Conservation (phyloP, 2,888 invertebrate genomes). For the Axea sp. region DNA sequence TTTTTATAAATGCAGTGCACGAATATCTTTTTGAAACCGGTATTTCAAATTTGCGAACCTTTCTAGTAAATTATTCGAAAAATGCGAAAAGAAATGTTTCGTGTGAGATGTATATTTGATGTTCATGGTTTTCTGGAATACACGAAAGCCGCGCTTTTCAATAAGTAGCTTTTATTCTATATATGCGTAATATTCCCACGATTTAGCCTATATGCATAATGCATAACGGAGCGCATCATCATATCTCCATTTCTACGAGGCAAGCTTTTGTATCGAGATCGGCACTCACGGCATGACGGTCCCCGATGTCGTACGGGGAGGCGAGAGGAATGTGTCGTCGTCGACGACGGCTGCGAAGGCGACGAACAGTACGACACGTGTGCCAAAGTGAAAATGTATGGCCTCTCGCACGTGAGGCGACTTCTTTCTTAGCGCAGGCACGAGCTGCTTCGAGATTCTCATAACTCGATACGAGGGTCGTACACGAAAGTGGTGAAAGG, state of each 20-base stretch:
- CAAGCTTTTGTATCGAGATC: conserved; percentile 70
- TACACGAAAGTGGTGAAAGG: conserved; percentile 55
- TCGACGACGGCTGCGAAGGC: conserved; percentile 69
- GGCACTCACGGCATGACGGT: conserved; percentile 61
- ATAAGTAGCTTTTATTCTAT: conserved; percentile 68
- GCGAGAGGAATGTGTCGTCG: conserved; percentile 58
- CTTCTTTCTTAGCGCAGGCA: conserved; percentile 64
- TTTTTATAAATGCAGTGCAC: too few species aligned
- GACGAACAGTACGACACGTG: conserved; percentile 77
- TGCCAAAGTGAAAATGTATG: conserved; percentile 79
- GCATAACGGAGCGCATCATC: conserved; percentile 78
- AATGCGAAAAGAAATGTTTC: conserved; percentile 16
- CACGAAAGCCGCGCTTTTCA: conserved; percentile 61
- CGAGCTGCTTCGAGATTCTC: conserved; percentile 72
- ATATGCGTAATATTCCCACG: conserved; percentile 63
- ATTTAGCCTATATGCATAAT: conserved; percentile 72
- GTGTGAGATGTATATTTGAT: conserved; percentile 33
- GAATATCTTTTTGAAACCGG: too few species aligned
- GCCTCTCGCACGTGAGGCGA: conserved; percentile 73
- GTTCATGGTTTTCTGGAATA: conserved; percentile 26
- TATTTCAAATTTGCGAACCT: too few species aligned
- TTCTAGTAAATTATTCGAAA: conserved; percentile 26
- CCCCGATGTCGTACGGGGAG: conserved; percentile 27
- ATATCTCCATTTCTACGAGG: conserved; percentile 77
- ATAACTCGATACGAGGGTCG: conserved; percentile 73